Evolutionary conservation across 1,140 invertebrate genomes (phyloP), one percentile per base, ranked within the genome.

Genomic region (Hormaphis cornu): DNA sequence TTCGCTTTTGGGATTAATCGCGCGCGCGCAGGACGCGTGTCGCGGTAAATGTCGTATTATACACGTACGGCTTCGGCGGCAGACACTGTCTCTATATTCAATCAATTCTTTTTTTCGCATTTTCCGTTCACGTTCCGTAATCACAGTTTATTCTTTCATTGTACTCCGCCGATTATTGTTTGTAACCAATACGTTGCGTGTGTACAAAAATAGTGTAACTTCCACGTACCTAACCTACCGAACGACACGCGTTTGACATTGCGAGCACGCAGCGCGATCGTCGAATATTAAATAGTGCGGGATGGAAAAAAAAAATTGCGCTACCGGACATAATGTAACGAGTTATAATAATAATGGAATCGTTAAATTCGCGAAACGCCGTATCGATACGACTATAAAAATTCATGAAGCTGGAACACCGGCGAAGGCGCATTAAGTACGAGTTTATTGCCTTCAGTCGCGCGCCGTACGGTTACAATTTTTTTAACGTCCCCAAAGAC

Each of bases 321-420:
- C 42, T 20, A 18, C 61, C 61, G 44, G 61, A 66, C 42, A 48
- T 46, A n/a, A n/a, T n/a, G n/a, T n/a, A n/a, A n/a, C n/a, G n/a
- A n/a, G n/a, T n/a, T n/a, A 4, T 46, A 46, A n/a, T 35, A 66
- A 66, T 66, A 66, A 66, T 66, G 16, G 28, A 66, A 66, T 66
- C 61, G 61, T 66, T 66, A 66, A 66, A 28, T 30, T 20, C 28
- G 50, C 44, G 44, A 66, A 66, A 48, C 16, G 44, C 33, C 42
- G 30, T 42, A 46, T 66, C 50, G 61, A 66, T 66, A 66, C n/a
- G n/a, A 50, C 61, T 16, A 66, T 66, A 66, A 66, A 66, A 66
- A 66, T 66, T 66, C 61, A 66, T 33, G 42, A 66, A 48, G 44
- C 42, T 22, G 26, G 28, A 44, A 50, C 44, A 50, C 61, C 44